Base-by-base conservation (phyloP, 2,113 vertebrate genomes). In the Greenwoodochromis staneri region DNA sequence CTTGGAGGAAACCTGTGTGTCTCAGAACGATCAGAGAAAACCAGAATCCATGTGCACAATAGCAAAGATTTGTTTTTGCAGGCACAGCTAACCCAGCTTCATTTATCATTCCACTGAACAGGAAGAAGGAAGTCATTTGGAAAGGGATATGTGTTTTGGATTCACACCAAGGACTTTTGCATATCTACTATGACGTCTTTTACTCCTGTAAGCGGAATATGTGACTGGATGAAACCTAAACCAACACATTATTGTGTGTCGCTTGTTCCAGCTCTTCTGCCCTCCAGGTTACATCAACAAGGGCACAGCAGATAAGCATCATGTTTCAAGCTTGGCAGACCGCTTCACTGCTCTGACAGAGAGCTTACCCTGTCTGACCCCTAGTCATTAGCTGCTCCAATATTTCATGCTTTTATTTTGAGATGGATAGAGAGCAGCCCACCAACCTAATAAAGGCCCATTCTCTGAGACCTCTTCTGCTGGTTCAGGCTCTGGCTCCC, bases 401-500 rank as follows among this genome's bases (percentile, higher is more conserved):
- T 3, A 21, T 31, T 66, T 76, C 27, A 76, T 29, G 40, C 63
- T 49, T 12, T 34, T 12, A 27, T 9, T 69, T 63, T 29, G 11
- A 76, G 8, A 54, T n/a, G 14, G 40, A 76, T 11, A 42, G 9
- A 69, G 55, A 27, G 66, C 96, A 95, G 96, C n/a, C 24, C 34
- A 94, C 95, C n/a, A 76, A 96, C 95, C 95, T 92, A 96, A 89
- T 91, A 98, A 97, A 85, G 98, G 98, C 93, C 99, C 99, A 84
- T 99, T 99, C 91, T 99, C 99, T 8, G 98, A 94, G 8, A 97
- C 96, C 93, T 98, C 98, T 92, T 99, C 99, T 34, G 97, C 95
- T 7, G 94, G 94, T 91, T 99, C 98, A 12, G 97, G 90, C 88
- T 98, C 98, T 5, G 94, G 88, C 55, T 98, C 98, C 82, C 97